Conservation (phyloP, 2,113 vertebrate genomes). For the Formicarius rufipectus region DNA sequence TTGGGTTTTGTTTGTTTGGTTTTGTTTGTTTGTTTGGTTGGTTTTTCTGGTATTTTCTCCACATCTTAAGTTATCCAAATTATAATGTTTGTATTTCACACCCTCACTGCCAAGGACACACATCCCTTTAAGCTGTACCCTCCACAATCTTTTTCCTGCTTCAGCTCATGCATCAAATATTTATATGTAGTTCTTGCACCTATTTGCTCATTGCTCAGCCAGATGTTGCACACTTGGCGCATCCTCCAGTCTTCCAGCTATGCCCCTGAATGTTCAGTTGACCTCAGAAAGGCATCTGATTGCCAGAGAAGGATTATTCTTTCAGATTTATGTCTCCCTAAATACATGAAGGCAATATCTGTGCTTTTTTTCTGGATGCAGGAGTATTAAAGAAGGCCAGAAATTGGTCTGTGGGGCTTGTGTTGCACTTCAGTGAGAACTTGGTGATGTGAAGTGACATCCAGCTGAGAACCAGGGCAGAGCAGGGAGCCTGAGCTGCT, state of each 20-base stretch:
- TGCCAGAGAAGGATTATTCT: background rate
- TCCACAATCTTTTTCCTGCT: background rate
- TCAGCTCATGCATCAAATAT: background rate
- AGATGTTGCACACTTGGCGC: background rate
- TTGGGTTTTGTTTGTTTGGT: background rate
- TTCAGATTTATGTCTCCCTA: background rate
- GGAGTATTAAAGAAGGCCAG: background rate
- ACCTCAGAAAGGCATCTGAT: background rate
- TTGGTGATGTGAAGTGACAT: background rate
- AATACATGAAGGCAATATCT: background rate
- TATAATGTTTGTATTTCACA: background rate
- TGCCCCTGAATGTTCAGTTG: background rate
- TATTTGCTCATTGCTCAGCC: background rate
- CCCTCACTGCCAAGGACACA: background rate
- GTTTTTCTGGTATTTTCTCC: background rate
- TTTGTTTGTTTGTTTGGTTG: too few relatives aligned
- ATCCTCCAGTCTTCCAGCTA: background rate
- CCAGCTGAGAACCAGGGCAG: background rate
- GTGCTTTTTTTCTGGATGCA: background rate
- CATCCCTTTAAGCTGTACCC: background rate
- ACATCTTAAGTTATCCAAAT: background rate
- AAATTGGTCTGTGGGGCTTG: background rate
- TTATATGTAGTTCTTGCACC: background rate
- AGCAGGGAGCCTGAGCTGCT: background rate
- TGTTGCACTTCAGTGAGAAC: background rate